These are phyloP conservation scores for Ceraclea dissimilis DNA, from an alignment of 2,888 invertebrate genomes.

Conservation along the genomic window DNA sequence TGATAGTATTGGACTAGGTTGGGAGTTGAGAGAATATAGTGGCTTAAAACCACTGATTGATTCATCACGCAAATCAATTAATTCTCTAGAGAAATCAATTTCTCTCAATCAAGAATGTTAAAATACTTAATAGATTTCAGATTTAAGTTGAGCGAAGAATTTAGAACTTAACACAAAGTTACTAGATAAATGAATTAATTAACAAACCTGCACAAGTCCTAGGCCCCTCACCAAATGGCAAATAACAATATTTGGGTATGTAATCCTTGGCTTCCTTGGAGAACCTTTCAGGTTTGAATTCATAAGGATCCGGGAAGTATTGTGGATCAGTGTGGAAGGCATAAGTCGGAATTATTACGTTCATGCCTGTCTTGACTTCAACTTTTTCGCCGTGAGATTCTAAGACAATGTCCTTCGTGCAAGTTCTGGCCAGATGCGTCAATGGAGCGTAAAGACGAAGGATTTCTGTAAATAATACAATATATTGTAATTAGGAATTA, in stretches of 20 bases:
- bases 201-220: constrained; percentile 4
- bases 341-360: neutral
- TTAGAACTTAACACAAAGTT: no score
- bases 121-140: no score
- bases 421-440: neutral
- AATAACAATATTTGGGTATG: neutral
- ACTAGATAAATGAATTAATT: no score
- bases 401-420: neutral
- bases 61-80: no score
- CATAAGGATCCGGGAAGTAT: constrained; percentile 2
- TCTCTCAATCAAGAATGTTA: no score
- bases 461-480: neutral
- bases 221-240: constrained; percentile 5
- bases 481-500: no score
- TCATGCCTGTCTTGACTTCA: neutral
- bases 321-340: neutral
- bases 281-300: constrained; percentile 3
- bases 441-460: constrained; percentile 3
- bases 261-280: neutral
- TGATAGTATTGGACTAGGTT: no score
- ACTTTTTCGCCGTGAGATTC: neutral
- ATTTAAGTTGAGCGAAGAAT: no score
- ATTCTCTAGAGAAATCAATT: no score
- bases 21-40: no score
- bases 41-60: no score